A percentile compares a stretch with the other conserved stretches of the same genome.
Conservation (phyloP, 1,140 invertebrate species). For the Drosophila nasuta region DNA sequence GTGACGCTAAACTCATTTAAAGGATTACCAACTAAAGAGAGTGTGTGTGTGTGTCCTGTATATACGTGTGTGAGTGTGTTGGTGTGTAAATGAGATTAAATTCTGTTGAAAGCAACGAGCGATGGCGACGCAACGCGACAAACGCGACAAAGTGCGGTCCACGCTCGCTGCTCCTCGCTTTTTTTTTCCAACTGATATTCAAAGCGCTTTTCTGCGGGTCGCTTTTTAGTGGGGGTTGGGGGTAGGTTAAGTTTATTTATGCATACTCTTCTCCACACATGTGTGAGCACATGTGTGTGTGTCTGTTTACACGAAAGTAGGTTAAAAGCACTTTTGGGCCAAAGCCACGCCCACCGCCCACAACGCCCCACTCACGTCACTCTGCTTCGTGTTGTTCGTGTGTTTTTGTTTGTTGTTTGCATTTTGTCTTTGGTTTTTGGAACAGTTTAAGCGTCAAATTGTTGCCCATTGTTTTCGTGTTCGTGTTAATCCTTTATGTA, state of each 20-base stretch:
- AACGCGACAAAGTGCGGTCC: conserved; percentile 43
- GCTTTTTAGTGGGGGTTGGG: conserved; percentile 2
- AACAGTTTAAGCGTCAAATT: conserved; percentile 76
- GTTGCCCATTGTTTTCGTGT: conserved; percentile 69
- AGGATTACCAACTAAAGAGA: conserved; percentile 73
- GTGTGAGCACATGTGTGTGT: conserved; percentile 19
- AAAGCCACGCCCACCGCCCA: conserved; percentile 41
- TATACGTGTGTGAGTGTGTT: conserved; percentile 17
- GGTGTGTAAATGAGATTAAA: conserved; percentile 78
- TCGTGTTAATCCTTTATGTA: conserved; percentile 72
- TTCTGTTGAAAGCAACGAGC: conserved; percentile 72
- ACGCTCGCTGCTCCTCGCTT: neutral
- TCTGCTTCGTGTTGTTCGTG: conserved; percentile 3
- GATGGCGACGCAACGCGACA: conserved; percentile 41
- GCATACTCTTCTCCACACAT: conserved; percentile 37
- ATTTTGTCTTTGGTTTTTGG: conserved; percentile 74
- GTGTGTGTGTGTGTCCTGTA: conserved; percentile 24
- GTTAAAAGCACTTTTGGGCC: conserved; percentile 81
- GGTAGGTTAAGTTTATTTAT: conserved; percentile 52
- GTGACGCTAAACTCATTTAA: conserved; percentile 83
- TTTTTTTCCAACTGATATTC: conserved; percentile 45
- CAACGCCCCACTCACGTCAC: conserved; percentile 1
- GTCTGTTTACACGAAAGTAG: conserved; percentile 65
- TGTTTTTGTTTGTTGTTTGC: conserved; percentile 64
- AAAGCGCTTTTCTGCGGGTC: conserved; percentile 18